Base-by-base conservation (phyloP, 2,797 vertebrate genomes). In the Manis javanica region DNA sequence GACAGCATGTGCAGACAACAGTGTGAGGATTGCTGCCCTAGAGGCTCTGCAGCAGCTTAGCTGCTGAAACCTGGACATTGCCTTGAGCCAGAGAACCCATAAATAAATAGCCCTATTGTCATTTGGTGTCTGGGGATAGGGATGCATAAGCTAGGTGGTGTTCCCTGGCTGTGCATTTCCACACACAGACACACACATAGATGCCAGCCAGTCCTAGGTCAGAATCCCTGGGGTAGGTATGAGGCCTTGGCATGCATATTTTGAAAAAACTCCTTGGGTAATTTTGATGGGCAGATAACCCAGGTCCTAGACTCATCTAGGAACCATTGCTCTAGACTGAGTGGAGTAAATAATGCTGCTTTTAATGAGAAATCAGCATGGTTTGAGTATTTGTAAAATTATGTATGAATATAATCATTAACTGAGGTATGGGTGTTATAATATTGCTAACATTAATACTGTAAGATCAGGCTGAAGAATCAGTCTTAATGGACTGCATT, bases 321-420 rank as follows among this genome's bases (percentile, higher is more conserved):
- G 59, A 83, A 64, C 39, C 71, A 57, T 42, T 87, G 51, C 78
- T 63, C 14, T 74, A 63, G 61, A 72, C 46, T 14, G 0, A 82
- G 21, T 59, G 23, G 53, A 42, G n/a, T 90, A 57, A 87, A 51
- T 68, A 5, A 34, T 82, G 13, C 39, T 94, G 21, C 77, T 96
- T 93, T 96, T 82, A 55, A 79, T n/a, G 16, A 87, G 68, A 94
- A 89, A 77, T 63, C 18, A 39, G 12, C 79, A 39, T 85, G 61
- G 81, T 69, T 85, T 91, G 31, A 34, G 19, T 90, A 13, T 84
- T 55, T 75, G 42, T 51, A 84, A 91, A 74, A 66, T 61, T 61
- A 74, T 78, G 29, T 83, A 31, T 15, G 15, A 74, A 49, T 90
- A 39, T 78, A 78, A 37, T 74, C 37, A 57, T 75, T 87, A 37